phyloP scores from a whole-genome alignment of 2,888 invertebrate genomes.

The Drosophila melanosoma region DNA sequence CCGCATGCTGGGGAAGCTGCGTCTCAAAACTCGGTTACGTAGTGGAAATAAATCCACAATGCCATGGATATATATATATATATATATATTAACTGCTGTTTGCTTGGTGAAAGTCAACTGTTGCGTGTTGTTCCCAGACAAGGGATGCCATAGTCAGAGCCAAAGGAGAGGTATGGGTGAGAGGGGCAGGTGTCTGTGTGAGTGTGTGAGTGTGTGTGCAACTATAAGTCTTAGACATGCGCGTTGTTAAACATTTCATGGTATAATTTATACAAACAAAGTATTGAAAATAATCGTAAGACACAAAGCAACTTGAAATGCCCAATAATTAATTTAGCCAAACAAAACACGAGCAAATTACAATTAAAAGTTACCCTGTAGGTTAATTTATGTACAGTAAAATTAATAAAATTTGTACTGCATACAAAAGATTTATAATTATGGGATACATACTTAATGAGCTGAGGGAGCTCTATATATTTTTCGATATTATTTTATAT shows the following conservation, averaged over 20 bases:
- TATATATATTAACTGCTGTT: constrained; percentile 27
- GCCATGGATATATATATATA: constrained; percentile 32
- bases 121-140: constrained; percentile 67
- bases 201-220: not conserved
- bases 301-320: constrained; percentile 24
- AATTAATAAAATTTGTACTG: not conserved
- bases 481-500: not conserved
- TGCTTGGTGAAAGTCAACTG: constrained; percentile 74
- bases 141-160: not conserved
- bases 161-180: not conserved
- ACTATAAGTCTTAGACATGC: constrained; percentile 58
- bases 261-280: constrained; percentile 67
- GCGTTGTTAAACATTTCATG: constrained; percentile 60
- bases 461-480: not conserved
- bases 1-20: constrained; percentile 60
- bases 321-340: constrained; percentile 10
- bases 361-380: not conserved
- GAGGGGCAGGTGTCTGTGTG: constrained; percentile 2
- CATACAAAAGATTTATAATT: not conserved
- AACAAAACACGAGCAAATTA: not conserved
- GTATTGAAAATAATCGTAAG: constrained; percentile 37
- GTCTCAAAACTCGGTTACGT: constrained; percentile 51
- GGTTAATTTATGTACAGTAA: not conserved
- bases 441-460: not conserved
- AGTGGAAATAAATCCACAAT: constrained; percentile 54